Conservation (phyloP, 1,140 invertebrate species). For the Spodoptera litura region DNA sequence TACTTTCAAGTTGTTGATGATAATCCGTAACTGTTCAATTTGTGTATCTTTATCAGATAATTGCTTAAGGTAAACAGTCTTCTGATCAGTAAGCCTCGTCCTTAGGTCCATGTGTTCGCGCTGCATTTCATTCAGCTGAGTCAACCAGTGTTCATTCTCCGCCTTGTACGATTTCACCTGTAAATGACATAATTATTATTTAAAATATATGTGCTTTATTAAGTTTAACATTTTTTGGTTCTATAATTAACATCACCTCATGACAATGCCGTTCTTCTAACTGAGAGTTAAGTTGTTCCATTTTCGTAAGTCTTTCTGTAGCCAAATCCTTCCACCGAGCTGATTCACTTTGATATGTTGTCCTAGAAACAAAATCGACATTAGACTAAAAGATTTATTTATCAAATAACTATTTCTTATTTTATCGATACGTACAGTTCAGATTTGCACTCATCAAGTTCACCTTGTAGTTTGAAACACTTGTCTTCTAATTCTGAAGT, state of each 20-base stretch:
- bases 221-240: not conserved
- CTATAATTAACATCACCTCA: conserved; percentile 64
- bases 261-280: conserved; percentile 78
- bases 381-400: conserved; percentile 1
- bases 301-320: conserved; percentile 78
- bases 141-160: conserved; percentile 82
- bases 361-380: conserved; percentile 55
- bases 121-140: conserved; percentile 75
- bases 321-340: conserved; percentile 82
- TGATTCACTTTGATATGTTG: conserved; percentile 72
- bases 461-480: conserved; percentile 79
- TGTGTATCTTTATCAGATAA: conserved; percentile 77
- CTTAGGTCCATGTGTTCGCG: conserved; percentile 75
- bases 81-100: conserved; percentile 75
- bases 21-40: conserved; percentile 78
- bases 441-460: conserved; percentile 72
- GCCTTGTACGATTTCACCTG: conserved; percentile 81
- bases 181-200: conserved; percentile 14
- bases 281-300: conserved; percentile 80
- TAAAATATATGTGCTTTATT: not conserved
- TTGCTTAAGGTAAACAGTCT: conserved; percentile 71
- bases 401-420: not conserved
- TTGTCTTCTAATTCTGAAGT: conserved; percentile 79
- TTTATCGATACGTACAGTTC: conserved; percentile 70
- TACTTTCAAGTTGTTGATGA: conserved; percentile 79